A percentile compares a stretch with the other conserved stretches of the same genome.
phyloP scores from a whole-genome alignment of 2,797 vertebrate genomes.

The Leucoraja ocellata region DNA sequence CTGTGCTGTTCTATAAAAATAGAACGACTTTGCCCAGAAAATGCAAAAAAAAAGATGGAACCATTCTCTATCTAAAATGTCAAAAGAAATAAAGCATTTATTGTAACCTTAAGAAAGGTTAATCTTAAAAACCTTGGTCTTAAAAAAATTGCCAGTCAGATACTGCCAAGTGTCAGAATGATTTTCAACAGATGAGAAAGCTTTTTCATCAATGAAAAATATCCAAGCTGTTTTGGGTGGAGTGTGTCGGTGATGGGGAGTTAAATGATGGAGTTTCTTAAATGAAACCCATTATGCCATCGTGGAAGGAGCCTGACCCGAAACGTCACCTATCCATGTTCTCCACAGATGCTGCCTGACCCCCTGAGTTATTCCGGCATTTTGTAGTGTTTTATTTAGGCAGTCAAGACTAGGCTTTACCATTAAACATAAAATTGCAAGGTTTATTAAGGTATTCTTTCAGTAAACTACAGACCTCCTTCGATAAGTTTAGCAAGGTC shows the following conservation, averaged over 20 bases:
- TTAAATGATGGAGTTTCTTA: neutral
- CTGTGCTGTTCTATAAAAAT: no score
- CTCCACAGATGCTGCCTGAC: no score
- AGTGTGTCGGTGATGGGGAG: neutral
- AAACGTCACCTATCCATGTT: no score
- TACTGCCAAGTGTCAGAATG: neutral
- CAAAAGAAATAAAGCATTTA: neutral
- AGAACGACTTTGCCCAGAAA: neutral
- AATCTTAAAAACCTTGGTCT: no score
- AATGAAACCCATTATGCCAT: neutral
- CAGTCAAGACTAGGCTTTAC: neutral
- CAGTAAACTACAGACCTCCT: neutral
- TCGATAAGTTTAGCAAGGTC: neutral
- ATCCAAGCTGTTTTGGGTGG: neutral
- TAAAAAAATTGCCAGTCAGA: neutral
- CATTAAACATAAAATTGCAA: neutral
- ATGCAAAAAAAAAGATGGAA: neutral
- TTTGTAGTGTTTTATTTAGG: no score
- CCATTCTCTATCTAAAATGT: neutral
- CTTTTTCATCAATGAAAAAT: neutral
- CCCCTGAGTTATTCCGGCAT: no score
- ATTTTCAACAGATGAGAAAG: neutral
- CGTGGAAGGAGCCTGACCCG: no score
- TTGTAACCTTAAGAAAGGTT: no score
- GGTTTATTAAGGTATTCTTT: neutral